Evolutionary conservation across 1,140 invertebrate genomes (phyloP).

Genomic region (Lepidurus couesii): DNA sequence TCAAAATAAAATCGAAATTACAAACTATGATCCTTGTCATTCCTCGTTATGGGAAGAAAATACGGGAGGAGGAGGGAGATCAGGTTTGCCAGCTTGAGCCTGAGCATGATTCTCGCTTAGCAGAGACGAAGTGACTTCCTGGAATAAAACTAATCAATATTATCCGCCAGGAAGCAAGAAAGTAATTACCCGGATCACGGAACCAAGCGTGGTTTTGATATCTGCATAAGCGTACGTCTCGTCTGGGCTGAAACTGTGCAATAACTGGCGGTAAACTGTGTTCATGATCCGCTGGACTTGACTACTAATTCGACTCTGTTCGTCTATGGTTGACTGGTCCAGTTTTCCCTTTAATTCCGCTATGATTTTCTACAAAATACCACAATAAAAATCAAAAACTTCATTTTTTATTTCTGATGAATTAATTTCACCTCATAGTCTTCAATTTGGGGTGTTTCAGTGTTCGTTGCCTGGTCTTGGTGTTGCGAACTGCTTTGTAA

Average conservation of each 20-base stretch:
- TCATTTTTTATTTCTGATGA: background rate
- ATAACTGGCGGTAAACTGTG: constrained; percentile 28
- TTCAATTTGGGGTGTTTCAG: background rate
- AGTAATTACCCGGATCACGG: constrained; percentile 27
- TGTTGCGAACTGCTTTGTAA: background rate
- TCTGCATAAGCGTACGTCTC: constrained; percentile 17
- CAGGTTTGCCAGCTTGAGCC: background rate
- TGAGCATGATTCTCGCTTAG: background rate
- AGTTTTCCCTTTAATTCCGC: constrained; percentile 8
- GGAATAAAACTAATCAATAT: background rate
- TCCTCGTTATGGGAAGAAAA: constrained; percentile 5
- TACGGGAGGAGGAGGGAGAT: background rate
- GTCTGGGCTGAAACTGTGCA: constrained; percentile 23
- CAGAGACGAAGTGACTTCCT: background rate
- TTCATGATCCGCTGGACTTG: constrained; percentile 33
- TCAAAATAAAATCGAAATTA: background rate
- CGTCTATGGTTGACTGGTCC: background rate
- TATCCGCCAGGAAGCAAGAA: background rate
- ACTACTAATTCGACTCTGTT: background rate
- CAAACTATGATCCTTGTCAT: background rate
- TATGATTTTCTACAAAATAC: background rate
- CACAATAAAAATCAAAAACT: background rate
- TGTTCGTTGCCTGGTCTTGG: background rate
- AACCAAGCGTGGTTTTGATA: constrained; percentile 23
- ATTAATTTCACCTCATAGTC: background rate